These are phyloP conservation scores for Neotoxoptera formosana DNA, from an alignment of 1,140 invertebrate genomes.

Conservation along the genomic window DNA sequence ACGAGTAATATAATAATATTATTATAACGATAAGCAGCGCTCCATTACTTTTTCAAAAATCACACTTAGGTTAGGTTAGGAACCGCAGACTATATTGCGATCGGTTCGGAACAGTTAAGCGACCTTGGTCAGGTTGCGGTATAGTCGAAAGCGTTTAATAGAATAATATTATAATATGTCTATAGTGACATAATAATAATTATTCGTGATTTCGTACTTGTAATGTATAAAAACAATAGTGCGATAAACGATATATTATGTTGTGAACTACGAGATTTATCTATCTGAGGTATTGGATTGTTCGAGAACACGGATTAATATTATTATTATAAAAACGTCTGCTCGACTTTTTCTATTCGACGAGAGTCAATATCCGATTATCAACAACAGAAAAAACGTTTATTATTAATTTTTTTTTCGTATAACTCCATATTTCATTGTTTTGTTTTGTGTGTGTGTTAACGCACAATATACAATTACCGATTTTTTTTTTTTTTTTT, in stretches of 20 bases:
- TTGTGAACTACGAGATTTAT: not conserved
- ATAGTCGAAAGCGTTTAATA: not conserved
- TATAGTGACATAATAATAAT: not conserved
- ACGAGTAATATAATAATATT: too few relatives aligned
- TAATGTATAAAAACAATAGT: not conserved
- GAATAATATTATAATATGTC: not conserved
- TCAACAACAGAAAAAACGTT: not conserved
- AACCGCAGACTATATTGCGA: too few relatives aligned
- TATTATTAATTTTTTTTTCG: not conserved
- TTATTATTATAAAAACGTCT: not conserved
- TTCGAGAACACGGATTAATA: not conserved
- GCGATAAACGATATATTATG: not conserved
- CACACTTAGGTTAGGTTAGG: too few relatives aligned
- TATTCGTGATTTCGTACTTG: not conserved
- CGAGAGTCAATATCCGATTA: not conserved
- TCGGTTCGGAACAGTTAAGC: too few relatives aligned
- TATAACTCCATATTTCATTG: not conserved
- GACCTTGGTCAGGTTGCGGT: not conserved
- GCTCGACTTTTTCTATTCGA: not conserved
- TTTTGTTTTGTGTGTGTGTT: not conserved
- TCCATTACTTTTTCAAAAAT: too few relatives aligned
- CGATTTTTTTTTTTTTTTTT: not conserved
- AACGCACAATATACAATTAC: not conserved
- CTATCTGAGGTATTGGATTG: not conserved
- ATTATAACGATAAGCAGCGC: too few relatives aligned